phyloP scores from a whole-genome alignment of 2,888 invertebrate genomes.

The Cheilosia soror region DNA sequence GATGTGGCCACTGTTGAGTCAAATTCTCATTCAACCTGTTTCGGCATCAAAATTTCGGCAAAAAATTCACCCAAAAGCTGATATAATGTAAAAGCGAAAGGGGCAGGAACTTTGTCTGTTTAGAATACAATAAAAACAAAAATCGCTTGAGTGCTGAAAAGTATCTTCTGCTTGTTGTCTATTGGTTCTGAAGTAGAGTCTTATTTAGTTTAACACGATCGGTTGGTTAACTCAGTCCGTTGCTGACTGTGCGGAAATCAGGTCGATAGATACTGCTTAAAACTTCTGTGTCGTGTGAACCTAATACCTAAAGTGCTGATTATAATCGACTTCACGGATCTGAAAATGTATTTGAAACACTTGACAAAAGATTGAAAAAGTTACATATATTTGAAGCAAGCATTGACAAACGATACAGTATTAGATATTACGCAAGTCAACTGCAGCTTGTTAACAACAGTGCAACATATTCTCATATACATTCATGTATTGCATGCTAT shows the following conservation, averaged over 20 bases:
- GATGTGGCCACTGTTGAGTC: slow-evolving; percentile 7
- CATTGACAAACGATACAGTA: not conserved
- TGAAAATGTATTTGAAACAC: not conserved
- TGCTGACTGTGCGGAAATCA: not conserved
- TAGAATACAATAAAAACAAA: not conserved
- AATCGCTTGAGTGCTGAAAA: slow-evolving; percentile 11
- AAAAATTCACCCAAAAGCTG: slow-evolving; percentile 6
- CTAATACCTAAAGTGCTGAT: not conserved
- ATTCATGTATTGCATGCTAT: slow-evolving; percentile 60
- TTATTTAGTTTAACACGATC: slow-evolving; percentile 42
- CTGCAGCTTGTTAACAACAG: slow-evolving; percentile 48
- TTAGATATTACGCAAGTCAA: slow-evolving; percentile 53
- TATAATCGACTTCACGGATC: not conserved
- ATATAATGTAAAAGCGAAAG: not conserved
- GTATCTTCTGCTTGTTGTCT: slow-evolving; percentile 15
- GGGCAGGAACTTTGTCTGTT: slow-evolving; percentile 5
- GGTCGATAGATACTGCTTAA: not conserved
- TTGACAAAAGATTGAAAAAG: not conserved
- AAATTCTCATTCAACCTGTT: slow-evolving; percentile 27
- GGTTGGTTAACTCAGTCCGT: slow-evolving; percentile 23
- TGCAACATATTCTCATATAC: slow-evolving; percentile 17
- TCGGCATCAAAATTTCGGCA: slow-evolving; percentile 28
- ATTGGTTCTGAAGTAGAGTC: slow-evolving; percentile 14
- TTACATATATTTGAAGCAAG: not conserved
- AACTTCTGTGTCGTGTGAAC: not conserved